A percentile compares a stretch with the other conserved stretches of the same genome.
These are phyloP conservation scores for Drosophila austrosaltans DNA, from an alignment of 2,888 invertebrate species.

Conservation along the genomic window DNA sequence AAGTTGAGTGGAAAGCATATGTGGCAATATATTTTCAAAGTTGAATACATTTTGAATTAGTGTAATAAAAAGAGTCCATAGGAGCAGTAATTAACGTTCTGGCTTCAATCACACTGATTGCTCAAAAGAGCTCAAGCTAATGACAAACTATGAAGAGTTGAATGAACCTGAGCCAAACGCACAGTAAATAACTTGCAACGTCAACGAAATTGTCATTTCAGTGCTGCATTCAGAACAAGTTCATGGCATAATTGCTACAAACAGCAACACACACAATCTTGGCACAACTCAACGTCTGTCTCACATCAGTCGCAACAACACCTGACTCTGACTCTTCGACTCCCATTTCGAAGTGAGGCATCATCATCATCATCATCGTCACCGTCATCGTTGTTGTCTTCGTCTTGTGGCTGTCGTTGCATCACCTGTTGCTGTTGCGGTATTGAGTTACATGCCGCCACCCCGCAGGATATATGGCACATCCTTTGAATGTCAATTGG, in stretches of 20 bases:
- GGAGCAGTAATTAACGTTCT: constrained; percentile 54
- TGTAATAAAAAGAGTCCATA: constrained; percentile 18
- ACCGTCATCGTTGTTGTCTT: constrained; percentile 13
- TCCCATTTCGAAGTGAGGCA: constrained; percentile 67
- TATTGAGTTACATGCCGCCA: constrained; percentile 64
- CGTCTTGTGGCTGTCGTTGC: constrained; percentile 39
- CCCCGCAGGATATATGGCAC: constrained; percentile 44
- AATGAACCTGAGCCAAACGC: constrained; percentile 53
- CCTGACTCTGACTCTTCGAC: constrained; percentile 68
- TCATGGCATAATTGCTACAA: constrained; percentile 76
- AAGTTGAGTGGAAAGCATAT: constrained; percentile 31
- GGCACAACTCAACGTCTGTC: constrained; percentile 76
- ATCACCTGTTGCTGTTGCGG: constrained; percentile 49
- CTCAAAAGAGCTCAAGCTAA: constrained; percentile 56
- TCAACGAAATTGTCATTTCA: constrained; percentile 78
- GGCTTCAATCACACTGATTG: constrained; percentile 55
- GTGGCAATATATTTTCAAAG: constrained; percentile 13
- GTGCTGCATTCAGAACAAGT: constrained; percentile 71
- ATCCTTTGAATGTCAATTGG: constrained; percentile 71
- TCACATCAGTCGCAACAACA: constrained; percentile 81
- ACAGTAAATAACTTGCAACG: constrained; percentile 49
- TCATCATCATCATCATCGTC: constrained; percentile 46
- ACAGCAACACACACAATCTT: constrained; percentile 35
- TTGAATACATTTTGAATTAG: constrained; percentile 19
- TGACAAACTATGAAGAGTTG: constrained; percentile 76